Evolutionary conservation across 1,140 invertebrate species (phyloP), one percentile per base, ranked within the genome.

Genomic region (Papilio polyxenes): DNA sequence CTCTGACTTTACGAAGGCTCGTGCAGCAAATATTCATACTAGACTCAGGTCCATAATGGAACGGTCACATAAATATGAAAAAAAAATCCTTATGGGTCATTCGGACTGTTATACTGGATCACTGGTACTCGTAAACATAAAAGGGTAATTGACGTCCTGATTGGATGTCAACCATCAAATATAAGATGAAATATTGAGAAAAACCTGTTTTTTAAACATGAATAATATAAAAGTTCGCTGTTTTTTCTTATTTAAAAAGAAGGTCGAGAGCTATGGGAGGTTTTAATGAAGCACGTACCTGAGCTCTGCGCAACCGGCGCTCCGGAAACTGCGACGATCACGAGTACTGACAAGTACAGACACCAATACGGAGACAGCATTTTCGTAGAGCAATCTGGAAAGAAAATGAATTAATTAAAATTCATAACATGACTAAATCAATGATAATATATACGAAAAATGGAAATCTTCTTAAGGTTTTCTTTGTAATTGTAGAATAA

Each of bases 211-310:
- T 59, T 59, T 7, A 56, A 69, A 72, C 15, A 37, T 72, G 65
- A 72, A 72, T 56, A 56, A 56, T 40, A 72, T 72, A 23, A 13
- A 72, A 20, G n/a, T 62, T 72, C 10, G 5, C 65, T 40, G 23
- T 72, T 40, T 15, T 11, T 7, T 37, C 23, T 31, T 72, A 72
- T 31, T 56, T 37, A 20, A 65, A 65, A 65, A 65, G 20, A 37
- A 72, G 65, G 65, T 72, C 31, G 65, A 72, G 23, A 72, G 62
- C 20, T 65, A 65, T 13, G 17, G 53, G 31, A 72, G 65, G 31
- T 72, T 72, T 72, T 72, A 72, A 72, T 72, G 23, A 77, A 53
- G 49, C 11, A 77, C 75, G 44, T 77, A 77, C 75, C 75, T 51
- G 75, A 77, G 49, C 53, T 53, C 4, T 76, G 75, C 75, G 75